Evolutionary conservation across 1,140 invertebrate species (phyloP), one percentile per base, ranked within the genome.

Genomic region (Neelides sp.): DNA sequence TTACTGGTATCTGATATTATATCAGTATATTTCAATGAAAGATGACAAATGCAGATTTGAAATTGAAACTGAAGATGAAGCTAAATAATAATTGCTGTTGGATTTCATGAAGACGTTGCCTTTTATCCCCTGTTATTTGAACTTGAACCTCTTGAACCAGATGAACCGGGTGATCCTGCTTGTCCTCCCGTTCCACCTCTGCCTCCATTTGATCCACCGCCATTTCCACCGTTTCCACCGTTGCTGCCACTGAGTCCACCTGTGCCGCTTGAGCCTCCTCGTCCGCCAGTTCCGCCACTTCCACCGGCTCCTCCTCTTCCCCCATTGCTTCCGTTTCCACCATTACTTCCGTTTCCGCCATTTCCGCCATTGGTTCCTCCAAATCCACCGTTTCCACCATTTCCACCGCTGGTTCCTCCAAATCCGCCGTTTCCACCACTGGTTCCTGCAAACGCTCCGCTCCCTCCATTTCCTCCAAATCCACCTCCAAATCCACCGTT

Each of bases 221-320:
- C 10, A 40, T 27, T 13, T 13, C 12, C 0, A 19, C 19, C 10
- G 39, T 37, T n/a, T n/a, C n/a, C 17, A 52, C 4, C 34, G 7
- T 27, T 42, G 30, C 48, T 40, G 3, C 37, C 17, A 10, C 42
- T 43, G 1, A 53, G 34, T 42, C 51, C 51, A 8, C 12, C 8
- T 7, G 1, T 17, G 5, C 17, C 2, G 12, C 19, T 30, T 46
- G 28, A 2, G 1, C 2, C 30, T 22, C 35, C 10, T 35, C 34
- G 0, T 1, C 3, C 27, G 28, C 27, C 2, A 34, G 32, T n/a
- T 4, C 32, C 8, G 30, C 15, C 1, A 47, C 37, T 1, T 36
- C 13, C 12, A n/a, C 10, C 13, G 8, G 26, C 20, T 13, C 26
- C 26, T 15, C 12, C n/a, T 10, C 4, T 1, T 1, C 1, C 4